Base-by-base conservation (phyloP, 1,140 invertebrate genomes). In the Heliothis subflexa region DNA sequence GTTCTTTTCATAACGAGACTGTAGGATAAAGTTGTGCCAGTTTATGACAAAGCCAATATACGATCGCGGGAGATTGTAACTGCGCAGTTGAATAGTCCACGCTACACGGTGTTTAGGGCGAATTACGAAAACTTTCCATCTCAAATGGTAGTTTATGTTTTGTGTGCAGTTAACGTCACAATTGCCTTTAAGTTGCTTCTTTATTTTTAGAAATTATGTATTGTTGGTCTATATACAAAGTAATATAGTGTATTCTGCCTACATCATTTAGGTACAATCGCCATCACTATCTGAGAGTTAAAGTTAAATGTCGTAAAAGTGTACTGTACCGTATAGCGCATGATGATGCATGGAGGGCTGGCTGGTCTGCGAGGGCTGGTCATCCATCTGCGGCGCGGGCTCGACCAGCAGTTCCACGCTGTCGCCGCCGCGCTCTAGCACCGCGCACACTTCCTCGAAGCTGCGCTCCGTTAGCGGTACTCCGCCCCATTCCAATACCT, bases 371-470 rank as follows among this genome's bases (percentile, higher is more conserved):
- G 97, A 84, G 95, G 97, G 96, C 95, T 96, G 18, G 54, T 92
- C 91, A 64, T 85, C 96, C 82, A 88, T 96, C 95, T 93, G 97
- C 96, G 80, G 96, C 95, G 88, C 96, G 94, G 91, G 97, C 89
- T 98, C 97, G 40, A 98, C 97, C 45, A 98, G 92, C 52, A 99
- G 93, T 88, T 98, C 98, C 1, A 97, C 97, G 70, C 96, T 95
- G 86, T 99, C 98, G 14, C 97, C 97, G 52, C 92, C 88, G 62
- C 95, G 95, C 74, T 98, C 98, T 95, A 99, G 97, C 83, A 99
- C 98, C 61, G 96, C 96, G 87, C 97, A 97, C 9, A 97, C 97
- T 91, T 99, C 98, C 90, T 99, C 98, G 89, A 98, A 99, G 76
- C 97, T 98, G 52, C 97, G 96, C 94, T 99, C 98, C 14, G 97